Evolutionary conservation across 2,888 invertebrate genomes (phyloP), one percentile per base, ranked within the genome.

Genomic region (Athalia cordata): DNA sequence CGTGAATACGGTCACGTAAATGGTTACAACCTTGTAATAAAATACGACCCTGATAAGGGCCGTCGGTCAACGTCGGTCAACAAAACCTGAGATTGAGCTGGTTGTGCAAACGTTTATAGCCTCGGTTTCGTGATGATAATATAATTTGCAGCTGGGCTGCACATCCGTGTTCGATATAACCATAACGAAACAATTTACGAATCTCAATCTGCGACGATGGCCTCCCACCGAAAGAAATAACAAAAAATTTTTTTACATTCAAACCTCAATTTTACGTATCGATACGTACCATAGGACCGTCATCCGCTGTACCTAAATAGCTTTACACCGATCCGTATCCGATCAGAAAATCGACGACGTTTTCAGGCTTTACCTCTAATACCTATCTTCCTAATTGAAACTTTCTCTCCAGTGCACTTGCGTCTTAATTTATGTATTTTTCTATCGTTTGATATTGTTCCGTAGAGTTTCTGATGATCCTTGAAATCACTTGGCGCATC

Each of bases 11-110:
- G 59, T 59, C 57, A 57, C 57, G 59, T 59, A 59, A 59, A 72
- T 45, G 13, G 70, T 59, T 72, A 72, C 72, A 47, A 45, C 72
- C 72, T 72, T 72, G 59, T 59, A 45, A 72, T 72, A 72, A 72
- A 68, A 68, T 68, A 68, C 68, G 68, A 52, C 55, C 72, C 47
- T 72, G 72, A 72, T 72, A 72, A 72, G 59, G 72, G 57, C 47
- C 52, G 72, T 13, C 59, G 47, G 72, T 72, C 72, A 72, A 72
- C 72, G 59, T 29, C 55, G 70, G 70, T 70, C 70, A 70, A 57
- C 43, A 70, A 47, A 72, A 72, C 59, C 72, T 72, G 72, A 72
- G 59, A 72, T 72, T 72, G 72, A 57, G 11, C 47, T 13, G 45
- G 57, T 59, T 59, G 57, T 47, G 45, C 59, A 72, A 72, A 72